Evolutionary conservation across 1,140 invertebrate species (phyloP).

Genomic region (Drosophila nigromelanica): DNA sequence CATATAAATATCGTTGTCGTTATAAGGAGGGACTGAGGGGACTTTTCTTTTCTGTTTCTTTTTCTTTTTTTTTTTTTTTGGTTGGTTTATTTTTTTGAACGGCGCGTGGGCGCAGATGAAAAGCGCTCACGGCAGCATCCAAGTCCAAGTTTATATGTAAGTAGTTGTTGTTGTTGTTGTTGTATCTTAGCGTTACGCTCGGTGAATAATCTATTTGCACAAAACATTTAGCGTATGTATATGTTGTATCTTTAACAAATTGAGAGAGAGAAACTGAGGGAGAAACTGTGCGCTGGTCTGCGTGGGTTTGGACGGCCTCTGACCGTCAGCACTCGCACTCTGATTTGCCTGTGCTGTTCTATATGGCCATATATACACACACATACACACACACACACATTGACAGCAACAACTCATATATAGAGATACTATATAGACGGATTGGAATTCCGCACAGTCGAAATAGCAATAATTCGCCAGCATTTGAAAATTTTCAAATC

Average conservation of each 20-base stretch:
- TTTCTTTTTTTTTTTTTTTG: conserved; percentile 1
- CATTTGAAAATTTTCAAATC: conserved; percentile 82
- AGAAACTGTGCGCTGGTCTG: conserved; percentile 49
- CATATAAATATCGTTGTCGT: conserved; percentile 14
- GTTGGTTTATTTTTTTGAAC: conserved; percentile 2
- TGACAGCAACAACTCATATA: conserved; percentile 42
- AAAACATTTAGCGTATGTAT: conserved; percentile 59
- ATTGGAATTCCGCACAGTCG: conserved; percentile 78
- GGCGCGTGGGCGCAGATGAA: conserved; percentile 66
- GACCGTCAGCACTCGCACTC: conserved; percentile 63
- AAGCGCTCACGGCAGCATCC: conserved; percentile 55
- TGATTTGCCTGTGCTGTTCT: conserved; percentile 22
- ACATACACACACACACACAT: conserved; percentile 49
- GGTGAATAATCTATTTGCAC: conserved; percentile 72
- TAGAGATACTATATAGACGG: conserved; percentile 57
- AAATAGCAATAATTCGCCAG: conserved; percentile 82
- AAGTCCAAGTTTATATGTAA: conserved; percentile 77
- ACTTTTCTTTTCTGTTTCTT: neutral
- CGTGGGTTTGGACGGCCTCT: conserved; percentile 77
- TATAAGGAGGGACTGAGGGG: conserved; percentile 8
- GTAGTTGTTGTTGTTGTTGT: conserved; percentile 31
- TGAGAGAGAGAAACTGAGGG: conserved; percentile 31
- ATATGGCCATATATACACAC: conserved; percentile 45
- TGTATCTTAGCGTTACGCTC: conserved; percentile 58
- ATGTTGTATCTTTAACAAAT: conserved; percentile 33